A percentile compares a stretch with the other conserved stretches of the same genome.
These are phyloP conservation scores for Proales similis DNA, from an alignment of 1,140 invertebrate genomes.

Conservation along the genomic window DNA sequence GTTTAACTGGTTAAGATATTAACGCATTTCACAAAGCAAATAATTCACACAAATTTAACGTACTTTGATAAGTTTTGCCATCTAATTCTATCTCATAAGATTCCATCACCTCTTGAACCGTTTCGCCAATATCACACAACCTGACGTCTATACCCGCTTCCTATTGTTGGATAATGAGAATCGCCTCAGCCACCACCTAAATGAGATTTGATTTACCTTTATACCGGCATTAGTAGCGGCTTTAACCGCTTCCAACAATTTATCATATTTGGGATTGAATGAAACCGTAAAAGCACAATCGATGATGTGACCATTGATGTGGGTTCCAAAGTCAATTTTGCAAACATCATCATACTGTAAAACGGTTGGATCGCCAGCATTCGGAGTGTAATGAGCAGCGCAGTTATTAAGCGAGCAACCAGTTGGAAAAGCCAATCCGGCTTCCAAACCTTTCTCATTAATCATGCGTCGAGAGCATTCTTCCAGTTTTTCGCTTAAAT, in stretches of 20 bases:
- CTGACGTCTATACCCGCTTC: conserved; percentile 90
- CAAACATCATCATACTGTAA: conserved; percentile 92
- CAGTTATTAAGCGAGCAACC: conserved; percentile 97
- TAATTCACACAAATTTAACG: conserved; percentile 5
- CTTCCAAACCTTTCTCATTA: conserved; percentile 85
- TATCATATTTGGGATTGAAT: conserved; percentile 94
- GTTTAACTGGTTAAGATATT: conserved; percentile 64
- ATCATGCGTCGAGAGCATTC: conserved; percentile 80
- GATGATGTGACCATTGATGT: conserved; percentile 95
- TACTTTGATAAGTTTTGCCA: conserved; percentile 81
- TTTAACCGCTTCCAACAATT: conserved; percentile 83
- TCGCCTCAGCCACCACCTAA: too few species aligned
- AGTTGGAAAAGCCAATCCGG: conserved; percentile 95
- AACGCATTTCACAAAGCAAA: not conserved
- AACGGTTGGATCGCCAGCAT: conserved; percentile 90
- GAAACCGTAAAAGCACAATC: conserved; percentile 96
- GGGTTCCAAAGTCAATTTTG: conserved; percentile 98
- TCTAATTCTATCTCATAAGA: conserved; percentile 96
- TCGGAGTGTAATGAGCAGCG: conserved; percentile 98
- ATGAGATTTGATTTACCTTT: too few species aligned
- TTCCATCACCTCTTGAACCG: conserved; percentile 99
- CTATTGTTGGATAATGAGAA: conserved; percentile 44
- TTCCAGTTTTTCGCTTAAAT: conserved; percentile 76
- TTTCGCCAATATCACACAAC: conserved; percentile 91
- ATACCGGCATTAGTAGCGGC: conserved; percentile 98